Evolutionary conservation across 2,888 invertebrate species (phyloP), one percentile per base, ranked within the genome.

Genomic region (Agrilus mali): DNA sequence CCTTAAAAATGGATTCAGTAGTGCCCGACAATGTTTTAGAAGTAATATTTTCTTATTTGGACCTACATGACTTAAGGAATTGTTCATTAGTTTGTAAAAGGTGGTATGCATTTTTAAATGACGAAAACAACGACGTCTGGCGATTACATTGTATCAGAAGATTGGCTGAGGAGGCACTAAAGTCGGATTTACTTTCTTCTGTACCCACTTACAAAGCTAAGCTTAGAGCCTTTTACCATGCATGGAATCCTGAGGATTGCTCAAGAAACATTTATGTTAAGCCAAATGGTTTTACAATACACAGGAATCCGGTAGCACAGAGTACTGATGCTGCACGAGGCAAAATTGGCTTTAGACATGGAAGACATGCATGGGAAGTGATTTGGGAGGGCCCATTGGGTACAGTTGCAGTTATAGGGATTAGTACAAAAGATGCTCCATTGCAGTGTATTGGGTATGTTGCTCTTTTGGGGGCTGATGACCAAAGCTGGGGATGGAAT

Each of bases 401-500:
- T 8, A 98, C 97, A 2, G 96, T 97, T 16, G 97, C 97, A 36
- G 95, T 97, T 36, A 85, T 98, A 59, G 97, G 93, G 33, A 83
- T 95, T 58, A 88, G 94, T 37, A 94, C 94, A 2, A 89, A 87
- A 70, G 92, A 96, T 61, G 93, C 96, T 8, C 79, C 89, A 33
- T 71, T 96, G 49, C 89, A 96, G 64, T 89, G 90, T 65, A 89
- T 86, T 58, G 96, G 97, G 43, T 98, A 98, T 72, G 86, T 95
- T 40, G 88, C 95, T 7, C 71, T 98, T 46, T 70, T 97, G 49
- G 97, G 97, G 27, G 86, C 89, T 5, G 94, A 97, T 70, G 90
- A 93, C 64, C 87, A 96, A 65, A 95, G 94, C 60, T 98, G 97
- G 97, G 97, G 97, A 12, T 98, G 97, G 97, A 97, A 97, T 75